Evolutionary conservation across 2,888 invertebrate species (phyloP).

Genomic region (Sclerodermus sp.): DNA sequence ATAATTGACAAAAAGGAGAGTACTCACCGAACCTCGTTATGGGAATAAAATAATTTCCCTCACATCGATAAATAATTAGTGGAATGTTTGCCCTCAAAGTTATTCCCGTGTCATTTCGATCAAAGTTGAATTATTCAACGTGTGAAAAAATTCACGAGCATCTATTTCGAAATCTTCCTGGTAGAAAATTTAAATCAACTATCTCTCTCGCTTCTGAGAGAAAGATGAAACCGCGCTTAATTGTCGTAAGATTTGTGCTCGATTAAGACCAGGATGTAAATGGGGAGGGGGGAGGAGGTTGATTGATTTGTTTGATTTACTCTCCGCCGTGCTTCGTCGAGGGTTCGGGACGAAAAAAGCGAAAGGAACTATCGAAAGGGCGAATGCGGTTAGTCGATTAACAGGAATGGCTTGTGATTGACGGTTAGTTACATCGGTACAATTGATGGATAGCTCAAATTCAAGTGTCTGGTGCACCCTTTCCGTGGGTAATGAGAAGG

Average conservation of each 20-base stretch:
- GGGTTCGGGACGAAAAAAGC: neutral
- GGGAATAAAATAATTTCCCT: slow-evolving; percentile 5
- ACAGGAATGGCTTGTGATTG: neutral
- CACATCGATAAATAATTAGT: too few relatives aligned
- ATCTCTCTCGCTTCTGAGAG: too few relatives aligned
- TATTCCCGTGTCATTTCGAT: too few relatives aligned
- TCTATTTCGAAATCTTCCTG: too few relatives aligned
- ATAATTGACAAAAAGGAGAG: slow-evolving; percentile 25
- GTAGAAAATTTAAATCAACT: too few relatives aligned
- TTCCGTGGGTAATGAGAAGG: neutral
- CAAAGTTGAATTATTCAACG: too few relatives aligned
- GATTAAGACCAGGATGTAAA: too few relatives aligned
- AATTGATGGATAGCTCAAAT: slow-evolving; percentile 18
- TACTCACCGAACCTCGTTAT: slow-evolving; percentile 6
- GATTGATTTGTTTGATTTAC: too few relatives aligned
- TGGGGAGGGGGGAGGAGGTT: neutral
- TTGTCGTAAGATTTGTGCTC: too few relatives aligned
- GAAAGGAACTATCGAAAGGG: neutral
- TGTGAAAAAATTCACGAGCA: too few relatives aligned
- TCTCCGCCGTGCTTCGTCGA: neutral
- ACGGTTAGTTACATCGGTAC: slow-evolving; percentile 18
- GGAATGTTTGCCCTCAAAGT: too few relatives aligned
- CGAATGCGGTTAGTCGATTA: neutral
- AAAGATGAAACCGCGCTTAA: too few relatives aligned
- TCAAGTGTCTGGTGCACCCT: neutral